A percentile compares a stretch with the other conserved stretches of the same genome.
Evolutionary conservation across 2,888 invertebrate genomes (phyloP).

Genomic region (Acleris sparsana): DNA sequence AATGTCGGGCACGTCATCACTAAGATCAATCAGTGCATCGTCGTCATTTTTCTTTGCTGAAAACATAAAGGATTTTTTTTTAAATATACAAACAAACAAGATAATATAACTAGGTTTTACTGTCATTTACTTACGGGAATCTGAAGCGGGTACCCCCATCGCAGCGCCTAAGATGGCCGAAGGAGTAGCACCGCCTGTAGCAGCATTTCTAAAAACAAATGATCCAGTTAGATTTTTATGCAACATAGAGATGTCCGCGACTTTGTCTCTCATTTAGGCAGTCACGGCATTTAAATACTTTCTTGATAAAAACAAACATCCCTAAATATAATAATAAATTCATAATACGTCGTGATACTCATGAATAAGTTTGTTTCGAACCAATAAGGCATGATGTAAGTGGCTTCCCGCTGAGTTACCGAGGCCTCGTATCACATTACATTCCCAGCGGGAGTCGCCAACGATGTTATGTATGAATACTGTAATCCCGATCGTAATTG

Average conservation of each 20-base stretch:
- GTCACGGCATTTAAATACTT: too few species aligned
- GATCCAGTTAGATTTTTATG: neutral
- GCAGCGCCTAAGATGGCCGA: conserved; percentile 89
- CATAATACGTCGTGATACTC: neutral
- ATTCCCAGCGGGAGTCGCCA: conserved; percentile 9
- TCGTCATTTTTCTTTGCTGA: conserved; percentile 80
- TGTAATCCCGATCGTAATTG: neutral
- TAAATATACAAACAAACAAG: neutral
- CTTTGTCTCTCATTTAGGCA: too few species aligned
- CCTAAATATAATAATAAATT: neutral
- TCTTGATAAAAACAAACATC: neutral
- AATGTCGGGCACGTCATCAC: conserved; percentile 84
- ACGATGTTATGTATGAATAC: conserved; percentile 16
- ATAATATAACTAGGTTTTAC: neutral
- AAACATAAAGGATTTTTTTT: neutral
- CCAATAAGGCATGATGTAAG: neutral
- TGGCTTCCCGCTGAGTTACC: conserved; percentile 1
- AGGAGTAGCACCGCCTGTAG: conserved; percentile 78
- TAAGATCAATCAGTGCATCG: conserved; percentile 91
- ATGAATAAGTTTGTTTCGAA: neutral
- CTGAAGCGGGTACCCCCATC: conserved; percentile 85
- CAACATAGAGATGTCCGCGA: too few species aligned
- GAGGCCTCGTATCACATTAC: conserved; percentile 1
- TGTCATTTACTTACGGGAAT: too few species aligned
- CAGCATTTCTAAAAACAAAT: conserved; percentile 58